Evolutionary conservation across 1,140 invertebrate species (phyloP).

Genomic region (Zaprionus camerounensis): DNA sequence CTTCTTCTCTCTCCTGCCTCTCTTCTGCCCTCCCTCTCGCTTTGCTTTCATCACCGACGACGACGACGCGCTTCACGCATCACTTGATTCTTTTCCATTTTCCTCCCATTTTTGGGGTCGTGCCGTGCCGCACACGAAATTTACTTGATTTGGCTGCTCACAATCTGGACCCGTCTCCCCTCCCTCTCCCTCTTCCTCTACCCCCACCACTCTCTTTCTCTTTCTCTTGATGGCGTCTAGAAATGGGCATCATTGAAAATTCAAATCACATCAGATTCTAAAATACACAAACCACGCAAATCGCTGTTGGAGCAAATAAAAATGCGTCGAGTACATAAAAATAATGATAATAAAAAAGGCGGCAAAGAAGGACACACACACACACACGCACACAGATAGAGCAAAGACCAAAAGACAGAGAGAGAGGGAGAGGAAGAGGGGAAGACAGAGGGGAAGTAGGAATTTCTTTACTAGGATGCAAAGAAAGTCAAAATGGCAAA

Average conservation of each 20-base stretch:
- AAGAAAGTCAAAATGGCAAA: constrained; percentile 10
- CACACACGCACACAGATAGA: background rate
- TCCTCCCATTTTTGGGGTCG: constrained; percentile 8
- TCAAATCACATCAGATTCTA: constrained; percentile 81
- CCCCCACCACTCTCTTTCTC: background rate
- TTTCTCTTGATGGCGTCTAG: constrained; percentile 12
- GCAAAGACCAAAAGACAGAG: constrained; percentile 6
- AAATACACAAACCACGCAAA: constrained; percentile 79
- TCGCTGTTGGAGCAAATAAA: constrained; percentile 64
- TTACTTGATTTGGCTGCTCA: constrained; percentile 44
- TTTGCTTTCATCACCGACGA: background rate
- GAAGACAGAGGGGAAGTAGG: background rate
- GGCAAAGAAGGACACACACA: background rate
- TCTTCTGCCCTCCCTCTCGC: background rate
- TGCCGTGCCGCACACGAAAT: constrained; percentile 27
- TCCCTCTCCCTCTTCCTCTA: background rate
- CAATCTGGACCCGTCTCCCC: constrained; percentile 15
- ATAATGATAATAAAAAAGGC: constrained; percentile 74
- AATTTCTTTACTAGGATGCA: background rate
- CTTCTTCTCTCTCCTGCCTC: background rate
- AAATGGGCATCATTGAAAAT: constrained; percentile 69
- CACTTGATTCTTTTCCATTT: constrained; percentile 52
- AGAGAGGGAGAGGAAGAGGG: background rate
- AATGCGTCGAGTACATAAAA: constrained; percentile 72
- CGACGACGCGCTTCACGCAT: constrained; percentile 55